phyloP scores from a whole-genome alignment of 2,888 invertebrate species.

The Apomyelois bistriatella region DNA sequence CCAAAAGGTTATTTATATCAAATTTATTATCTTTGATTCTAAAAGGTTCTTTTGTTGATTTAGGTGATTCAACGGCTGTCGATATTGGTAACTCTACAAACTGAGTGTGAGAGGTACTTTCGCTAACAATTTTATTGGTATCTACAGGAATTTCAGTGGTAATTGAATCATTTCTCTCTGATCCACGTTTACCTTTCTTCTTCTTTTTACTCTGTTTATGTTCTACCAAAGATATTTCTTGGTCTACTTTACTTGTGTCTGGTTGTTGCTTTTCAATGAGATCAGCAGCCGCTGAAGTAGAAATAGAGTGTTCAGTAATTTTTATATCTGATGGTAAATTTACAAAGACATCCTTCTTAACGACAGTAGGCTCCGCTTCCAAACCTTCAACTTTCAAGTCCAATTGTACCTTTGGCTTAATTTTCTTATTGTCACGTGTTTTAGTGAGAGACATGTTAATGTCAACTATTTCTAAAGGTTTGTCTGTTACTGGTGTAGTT shows the following conservation, averaged over 20 bases:
- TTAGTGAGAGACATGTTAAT: constrained; percentile 59
- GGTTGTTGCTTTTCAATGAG: constrained; percentile 57
- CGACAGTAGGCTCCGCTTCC: constrained; percentile 32
- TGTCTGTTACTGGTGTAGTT: constrained; percentile 21
- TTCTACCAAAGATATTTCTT: constrained; percentile 48
- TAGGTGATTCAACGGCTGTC: constrained; percentile 72
- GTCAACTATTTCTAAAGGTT: constrained; percentile 47
- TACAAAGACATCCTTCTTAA: constrained; percentile 44
- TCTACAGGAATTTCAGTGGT: constrained; percentile 45
- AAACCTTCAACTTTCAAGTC: constrained; percentile 55
- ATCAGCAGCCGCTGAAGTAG: constrained; percentile 25
- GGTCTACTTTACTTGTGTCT: constrained; percentile 24
- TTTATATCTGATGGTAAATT: constrained; percentile 33
- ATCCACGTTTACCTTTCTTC: constrained; percentile 80
- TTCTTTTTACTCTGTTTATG: constrained; percentile 81
- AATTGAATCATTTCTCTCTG: constrained; percentile 43
- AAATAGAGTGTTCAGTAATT: constrained; percentile 24
- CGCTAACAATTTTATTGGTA: constrained; percentile 45
- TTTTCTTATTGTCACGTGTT: constrained; percentile 34
- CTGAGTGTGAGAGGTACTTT: constrained; percentile 66
- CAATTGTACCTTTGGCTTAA: constrained; percentile 52
- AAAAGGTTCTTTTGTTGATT: constrained; percentile 41
- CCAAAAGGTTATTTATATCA: constrained; percentile 46
- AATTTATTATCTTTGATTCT: constrained; percentile 22
- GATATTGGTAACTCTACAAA: constrained; percentile 67